phyloP scores from a whole-genome alignment of 2,113 vertebrate species.

The Etheostoma cragini region DNA sequence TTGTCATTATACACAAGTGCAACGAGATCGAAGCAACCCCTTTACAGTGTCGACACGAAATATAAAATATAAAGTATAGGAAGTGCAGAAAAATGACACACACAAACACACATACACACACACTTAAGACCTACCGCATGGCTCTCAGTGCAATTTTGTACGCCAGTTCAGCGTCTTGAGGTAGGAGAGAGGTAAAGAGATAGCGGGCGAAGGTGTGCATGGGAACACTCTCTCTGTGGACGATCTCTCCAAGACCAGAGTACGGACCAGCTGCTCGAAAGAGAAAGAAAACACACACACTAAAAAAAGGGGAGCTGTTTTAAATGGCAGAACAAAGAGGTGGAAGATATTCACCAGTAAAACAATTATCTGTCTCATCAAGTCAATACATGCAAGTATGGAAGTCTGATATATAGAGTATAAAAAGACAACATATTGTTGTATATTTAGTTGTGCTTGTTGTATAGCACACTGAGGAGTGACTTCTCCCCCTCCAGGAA shows the following conservation, averaged over 20 bases:
- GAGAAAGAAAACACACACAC: constrained; percentile 18
- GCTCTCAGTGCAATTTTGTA: constrained; percentile 99
- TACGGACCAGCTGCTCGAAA: constrained; percentile 91
- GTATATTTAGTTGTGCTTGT: constrained; percentile 16
- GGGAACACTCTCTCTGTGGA: constrained; percentile 98
- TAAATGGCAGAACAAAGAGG: not conserved
- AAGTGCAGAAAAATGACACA: not conserved
- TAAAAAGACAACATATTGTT: constrained; percentile 10
- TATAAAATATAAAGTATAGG: too few relatives aligned
- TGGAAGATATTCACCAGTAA: not conserved
- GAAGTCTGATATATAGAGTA: not conserved
- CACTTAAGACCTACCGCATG: constrained; percentile 92
- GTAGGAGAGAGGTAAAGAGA: constrained; percentile 99
- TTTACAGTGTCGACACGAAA: too few relatives aligned
- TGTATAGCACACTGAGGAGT: not conserved
- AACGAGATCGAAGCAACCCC: too few relatives aligned
- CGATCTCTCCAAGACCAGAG: constrained; percentile 96
- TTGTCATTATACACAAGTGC: too few relatives aligned
- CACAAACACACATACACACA: constrained; percentile 28
- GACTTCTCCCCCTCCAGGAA: constrained; percentile 34
- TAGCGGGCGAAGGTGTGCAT: constrained; percentile 99
- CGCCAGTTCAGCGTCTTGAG: constrained; percentile 99
- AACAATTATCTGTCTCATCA: not conserved
- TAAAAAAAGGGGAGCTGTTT: not conserved
- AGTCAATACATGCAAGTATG: not conserved